These are phyloP conservation scores for Drosophila suzukii DNA, from an alignment of 1,140 invertebrate species.

Conservation along the genomic window DNA sequence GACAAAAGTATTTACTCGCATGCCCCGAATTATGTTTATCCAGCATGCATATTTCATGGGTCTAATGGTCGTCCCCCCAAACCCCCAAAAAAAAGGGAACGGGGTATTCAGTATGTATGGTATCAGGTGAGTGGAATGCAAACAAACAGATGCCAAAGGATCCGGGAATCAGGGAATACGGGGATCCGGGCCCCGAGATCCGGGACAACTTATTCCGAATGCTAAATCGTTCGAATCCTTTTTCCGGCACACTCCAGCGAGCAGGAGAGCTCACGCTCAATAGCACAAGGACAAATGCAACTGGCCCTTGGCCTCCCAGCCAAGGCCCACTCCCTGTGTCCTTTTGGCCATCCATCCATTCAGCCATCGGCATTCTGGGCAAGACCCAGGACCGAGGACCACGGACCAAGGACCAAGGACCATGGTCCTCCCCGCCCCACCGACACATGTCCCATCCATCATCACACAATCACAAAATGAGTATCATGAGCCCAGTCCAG, in stretches of 20 bases:
- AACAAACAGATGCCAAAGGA: constrained; percentile 41
- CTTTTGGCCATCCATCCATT: constrained; percentile 15
- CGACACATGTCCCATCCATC: constrained; percentile 75
- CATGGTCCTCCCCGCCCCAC: constrained; percentile 2
- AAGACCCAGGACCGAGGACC: constrained; percentile 15
- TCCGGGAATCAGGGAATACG: constrained; percentile 16
- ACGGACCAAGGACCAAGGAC: constrained; percentile 33
- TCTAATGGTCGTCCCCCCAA: constrained; percentile 60
- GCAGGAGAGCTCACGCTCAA: constrained; percentile 52
- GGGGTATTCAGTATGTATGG: constrained; percentile 16
- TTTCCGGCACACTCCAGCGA: constrained; percentile 74
- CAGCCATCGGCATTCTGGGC: constrained; percentile 58
- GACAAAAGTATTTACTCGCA: constrained; percentile 75
- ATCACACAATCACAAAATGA: constrained; percentile 83
- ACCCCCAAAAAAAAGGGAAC: too few relatives aligned
- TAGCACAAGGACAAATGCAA: constrained; percentile 67
- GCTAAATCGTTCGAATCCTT: constrained; percentile 81
- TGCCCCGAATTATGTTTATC: constrained; percentile 77
- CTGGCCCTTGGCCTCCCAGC: constrained; percentile 34
- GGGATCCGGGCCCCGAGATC: constrained; percentile 13
- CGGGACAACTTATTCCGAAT: constrained; percentile 71
- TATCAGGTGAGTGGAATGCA: constrained; percentile 52
- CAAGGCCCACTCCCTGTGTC: neutral
- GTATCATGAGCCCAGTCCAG: constrained; percentile 65
- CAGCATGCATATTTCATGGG: constrained; percentile 77